phyloP scores from a whole-genome alignment of 2,797 vertebrate genomes.

The Tolypeutes matacus region DNA sequence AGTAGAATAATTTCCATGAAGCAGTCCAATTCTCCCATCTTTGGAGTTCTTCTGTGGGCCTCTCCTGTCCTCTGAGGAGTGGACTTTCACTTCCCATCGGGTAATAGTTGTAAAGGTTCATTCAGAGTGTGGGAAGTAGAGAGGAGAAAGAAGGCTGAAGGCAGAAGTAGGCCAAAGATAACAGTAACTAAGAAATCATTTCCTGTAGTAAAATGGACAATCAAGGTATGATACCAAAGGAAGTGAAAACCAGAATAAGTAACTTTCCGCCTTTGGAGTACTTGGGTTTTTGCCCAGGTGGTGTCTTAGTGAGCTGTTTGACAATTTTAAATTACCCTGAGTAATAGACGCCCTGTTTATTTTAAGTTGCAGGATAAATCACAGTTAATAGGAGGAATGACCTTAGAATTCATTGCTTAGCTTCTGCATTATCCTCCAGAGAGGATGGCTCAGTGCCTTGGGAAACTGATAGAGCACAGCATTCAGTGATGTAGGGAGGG shows the following conservation, averaged over 20 bases:
- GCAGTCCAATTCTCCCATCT: neutral
- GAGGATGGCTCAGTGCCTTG: neutral
- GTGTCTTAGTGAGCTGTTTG: neutral
- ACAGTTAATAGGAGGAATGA: neutral
- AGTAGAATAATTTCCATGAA: neutral
- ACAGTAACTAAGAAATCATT: slow-evolving; percentile 8
- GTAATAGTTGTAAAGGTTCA: neutral
- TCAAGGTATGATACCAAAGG: neutral
- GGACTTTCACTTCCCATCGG: neutral
- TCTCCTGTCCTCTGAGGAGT: neutral
- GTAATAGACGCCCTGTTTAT: neutral
- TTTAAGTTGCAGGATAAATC: neutral
- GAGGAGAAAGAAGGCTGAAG: neutral
- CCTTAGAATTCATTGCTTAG: neutral
- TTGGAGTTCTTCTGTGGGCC: neutral
- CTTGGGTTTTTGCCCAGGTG: neutral
- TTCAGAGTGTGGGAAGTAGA: neutral
- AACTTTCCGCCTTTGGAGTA: neutral
- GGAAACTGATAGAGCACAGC: neutral
- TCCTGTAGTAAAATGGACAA: neutral
- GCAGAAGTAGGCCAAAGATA: slow-evolving; percentile 8
- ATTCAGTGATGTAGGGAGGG: neutral
- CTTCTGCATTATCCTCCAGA: neutral
- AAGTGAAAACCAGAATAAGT: slow-evolving; percentile 39
- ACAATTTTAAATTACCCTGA: neutral